These are phyloP conservation scores for Procavia capensis DNA, from an alignment of 2,113 vertebrate species.

Conservation along the genomic window DNA sequence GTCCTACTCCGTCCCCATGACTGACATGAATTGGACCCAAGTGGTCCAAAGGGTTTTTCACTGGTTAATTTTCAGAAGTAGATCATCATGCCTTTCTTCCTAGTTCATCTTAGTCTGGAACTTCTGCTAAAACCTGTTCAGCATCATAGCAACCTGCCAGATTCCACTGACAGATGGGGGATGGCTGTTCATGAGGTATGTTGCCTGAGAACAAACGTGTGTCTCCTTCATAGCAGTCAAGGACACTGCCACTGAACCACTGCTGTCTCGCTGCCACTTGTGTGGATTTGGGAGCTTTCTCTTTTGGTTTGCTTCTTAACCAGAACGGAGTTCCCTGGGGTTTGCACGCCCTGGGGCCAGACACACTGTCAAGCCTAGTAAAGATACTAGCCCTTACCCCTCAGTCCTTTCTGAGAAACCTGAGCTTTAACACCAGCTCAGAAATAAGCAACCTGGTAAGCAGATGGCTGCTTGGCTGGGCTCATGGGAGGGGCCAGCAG, in stretches of 20 bases:
- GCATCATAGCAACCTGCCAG: not conserved
- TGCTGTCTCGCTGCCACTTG: not conserved
- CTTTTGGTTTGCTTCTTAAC: not conserved
- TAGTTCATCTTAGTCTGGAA: not conserved
- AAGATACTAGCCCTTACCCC: not conserved
- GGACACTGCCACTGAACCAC: not conserved
- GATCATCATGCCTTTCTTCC: not conserved
- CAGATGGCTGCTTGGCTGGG: not conserved
- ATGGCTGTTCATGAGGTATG: not conserved
- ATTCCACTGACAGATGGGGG: not conserved
- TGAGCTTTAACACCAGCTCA: slow-evolving; percentile 16
- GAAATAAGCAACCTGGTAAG: not conserved
- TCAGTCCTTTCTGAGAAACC: not conserved
- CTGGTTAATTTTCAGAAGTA: not conserved
- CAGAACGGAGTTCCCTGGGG: not conserved
- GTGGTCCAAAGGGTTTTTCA: not conserved
- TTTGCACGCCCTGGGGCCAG: not conserved
- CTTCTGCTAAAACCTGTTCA: not conserved
- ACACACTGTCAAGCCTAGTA: not conserved
- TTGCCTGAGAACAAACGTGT: not conserved
- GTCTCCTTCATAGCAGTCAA: not conserved
- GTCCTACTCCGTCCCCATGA: not conserved
- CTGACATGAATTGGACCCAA: not conserved
- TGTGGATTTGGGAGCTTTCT: not conserved
- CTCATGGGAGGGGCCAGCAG: not conserved